Conservation (phyloP, 2,113 vertebrate species). For the Potamarius usumacintae region DNA sequence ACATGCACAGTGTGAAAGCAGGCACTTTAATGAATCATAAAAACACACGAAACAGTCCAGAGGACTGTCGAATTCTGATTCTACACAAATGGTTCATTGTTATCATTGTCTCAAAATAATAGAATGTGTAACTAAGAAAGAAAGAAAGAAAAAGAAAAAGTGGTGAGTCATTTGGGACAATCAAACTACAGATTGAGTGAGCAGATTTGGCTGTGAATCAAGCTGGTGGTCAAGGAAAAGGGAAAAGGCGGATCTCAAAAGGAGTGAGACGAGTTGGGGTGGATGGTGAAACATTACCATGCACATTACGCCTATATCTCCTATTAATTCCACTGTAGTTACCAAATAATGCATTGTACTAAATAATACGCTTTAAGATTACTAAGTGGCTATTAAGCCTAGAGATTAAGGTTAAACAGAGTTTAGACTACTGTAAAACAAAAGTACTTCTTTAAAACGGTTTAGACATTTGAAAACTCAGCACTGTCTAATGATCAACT, state of each 20-base stretch:
- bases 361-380: not conserved
- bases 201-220: constrained; percentile 28
- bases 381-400: not conserved
- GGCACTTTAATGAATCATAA: not conserved
- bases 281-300: not conserved
- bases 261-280: not conserved
- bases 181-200: constrained; percentile 1
- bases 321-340: not conserved
- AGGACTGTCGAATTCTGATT: not conserved
- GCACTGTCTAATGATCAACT: not conserved
- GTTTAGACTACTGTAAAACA: not conserved
- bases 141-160: not conserved
- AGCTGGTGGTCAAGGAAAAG: constrained; percentile 26
- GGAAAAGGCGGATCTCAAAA: constrained; percentile 45
- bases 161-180: not conserved
- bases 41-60: not conserved
- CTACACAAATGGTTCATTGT: not conserved
- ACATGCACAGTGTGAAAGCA: not conserved
- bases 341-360: not conserved
- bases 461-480: not conserved
- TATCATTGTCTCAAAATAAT: not conserved
- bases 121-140: not conserved
- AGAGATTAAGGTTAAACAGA: not conserved
- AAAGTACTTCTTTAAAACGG: not conserved
- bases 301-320: not conserved